Conservation (phyloP, 1,140 invertebrate genomes). For the Drosophila fuyamai region DNA sequence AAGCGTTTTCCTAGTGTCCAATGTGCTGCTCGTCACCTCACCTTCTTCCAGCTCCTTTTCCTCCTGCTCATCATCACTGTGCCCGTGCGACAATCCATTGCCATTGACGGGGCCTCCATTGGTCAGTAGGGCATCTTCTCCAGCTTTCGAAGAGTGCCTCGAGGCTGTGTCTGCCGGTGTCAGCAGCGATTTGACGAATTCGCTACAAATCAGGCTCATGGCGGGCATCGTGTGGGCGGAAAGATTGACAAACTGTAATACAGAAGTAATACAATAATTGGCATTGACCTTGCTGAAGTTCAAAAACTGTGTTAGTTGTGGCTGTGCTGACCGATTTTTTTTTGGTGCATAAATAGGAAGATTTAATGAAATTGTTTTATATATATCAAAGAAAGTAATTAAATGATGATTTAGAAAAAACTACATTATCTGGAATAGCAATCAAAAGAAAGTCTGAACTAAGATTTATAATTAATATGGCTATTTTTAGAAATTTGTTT, state of each 20-base stretch:
- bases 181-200: conserved; percentile 85
- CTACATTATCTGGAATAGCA: too few species aligned
- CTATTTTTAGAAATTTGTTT: background rate
- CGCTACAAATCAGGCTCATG: conserved; percentile 85
- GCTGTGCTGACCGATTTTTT: background rate
- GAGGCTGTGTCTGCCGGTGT: conserved; percentile 54
- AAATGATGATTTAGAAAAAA: too few species aligned
- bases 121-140: conserved; percentile 6
- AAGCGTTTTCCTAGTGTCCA: conserved; percentile 46
- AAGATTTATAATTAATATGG: too few species aligned
- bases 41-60: conserved; percentile 4
- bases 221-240: conserved; percentile 86
- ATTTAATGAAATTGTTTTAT: too few species aligned
- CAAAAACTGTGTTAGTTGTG: conserved; percentile 50
- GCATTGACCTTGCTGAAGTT: conserved; percentile 72
- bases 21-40: conserved; percentile 2
- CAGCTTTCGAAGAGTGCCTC: conserved; percentile 22
- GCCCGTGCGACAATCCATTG: conserved; percentile 51
- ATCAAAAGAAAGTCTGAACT: too few species aligned
- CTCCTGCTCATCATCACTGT: conserved; percentile 45
- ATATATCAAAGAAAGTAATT: too few species aligned
- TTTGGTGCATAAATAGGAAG: background rate
- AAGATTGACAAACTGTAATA: conserved; percentile 85
- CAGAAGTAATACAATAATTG: conserved; percentile 65
- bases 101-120: conserved; percentile 59